Evolutionary conservation across 92 coral and sea anemone genomes (phyloP).

Genomic region (Meandrina meandrites): DNA sequence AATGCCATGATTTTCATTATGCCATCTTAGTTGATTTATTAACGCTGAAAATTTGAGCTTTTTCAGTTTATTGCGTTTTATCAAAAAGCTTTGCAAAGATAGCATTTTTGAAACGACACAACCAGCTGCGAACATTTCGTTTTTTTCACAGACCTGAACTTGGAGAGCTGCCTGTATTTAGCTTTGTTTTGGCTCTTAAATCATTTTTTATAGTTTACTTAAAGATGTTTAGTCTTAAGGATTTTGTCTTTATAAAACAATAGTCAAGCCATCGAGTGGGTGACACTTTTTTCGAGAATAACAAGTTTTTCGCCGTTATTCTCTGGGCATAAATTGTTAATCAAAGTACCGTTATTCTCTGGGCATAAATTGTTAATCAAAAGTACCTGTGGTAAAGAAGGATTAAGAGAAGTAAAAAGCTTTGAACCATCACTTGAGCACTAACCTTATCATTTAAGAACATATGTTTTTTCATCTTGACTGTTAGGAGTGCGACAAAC

Average conservation of each 20-base stretch:
- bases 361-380: too few species aligned
- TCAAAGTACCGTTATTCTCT: too few species aligned
- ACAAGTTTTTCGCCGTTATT: too few species aligned
- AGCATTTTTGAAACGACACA: not conserved
- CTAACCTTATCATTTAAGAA: too few species aligned
- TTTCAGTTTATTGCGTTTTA: not conserved
- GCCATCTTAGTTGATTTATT: not conserved
- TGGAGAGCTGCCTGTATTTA: not conserved
- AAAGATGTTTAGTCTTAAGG: not conserved
- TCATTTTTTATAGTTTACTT: not conserved
- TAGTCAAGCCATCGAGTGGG: not conserved
- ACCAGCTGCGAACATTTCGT: not conserved
- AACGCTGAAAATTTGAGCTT: not conserved
- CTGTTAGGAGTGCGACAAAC: too few species aligned
- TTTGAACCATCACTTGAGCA: too few species aligned
- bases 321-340: too few species aligned
- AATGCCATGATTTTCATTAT: not conserved
- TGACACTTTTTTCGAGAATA: not conserved
- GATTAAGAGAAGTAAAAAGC: too few species aligned
- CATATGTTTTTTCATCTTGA: too few species aligned
- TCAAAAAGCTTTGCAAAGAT: not conserved
- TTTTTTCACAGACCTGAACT: not conserved
- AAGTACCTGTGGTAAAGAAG: too few species aligned
- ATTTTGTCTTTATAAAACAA: too few species aligned
- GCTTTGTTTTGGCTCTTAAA: not conserved